Base-by-base conservation (phyloP, 2,888 invertebrate genomes). In the Chelonus formosanus region DNA sequence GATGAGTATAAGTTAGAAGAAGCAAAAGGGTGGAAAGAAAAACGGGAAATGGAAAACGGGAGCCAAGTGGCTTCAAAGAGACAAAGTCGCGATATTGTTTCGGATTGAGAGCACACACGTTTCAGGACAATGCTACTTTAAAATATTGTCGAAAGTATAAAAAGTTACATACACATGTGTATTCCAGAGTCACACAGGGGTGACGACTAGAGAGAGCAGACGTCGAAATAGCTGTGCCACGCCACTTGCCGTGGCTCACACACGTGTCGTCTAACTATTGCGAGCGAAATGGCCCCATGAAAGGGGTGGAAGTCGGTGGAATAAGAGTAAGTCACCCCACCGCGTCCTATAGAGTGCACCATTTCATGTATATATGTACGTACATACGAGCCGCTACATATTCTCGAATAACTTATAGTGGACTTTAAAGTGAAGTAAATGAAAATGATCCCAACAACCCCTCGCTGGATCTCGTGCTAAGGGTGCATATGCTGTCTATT, bases 111-210 rank as follows among this genome's bases (percentile, higher is more conserved):
- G 70, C 71, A 73, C 76, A 75, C 72, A 73, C 73, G 70, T 70
- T 68, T 63, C 62, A 53, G 77, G 77, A 80, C 80, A 77, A 77
- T 75, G 78, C 78, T 79, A 80, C 80, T 82, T 82, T 81, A 82
- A 82, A 82, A 81, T 82, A 80, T 80, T 75, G 79, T 78, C 78
- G 73, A 77, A 76, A 79, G 77, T 78, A 76, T 77, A 78, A 79
- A 78, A 75, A 76, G 76, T 72, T 73, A 74, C 65, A 67, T 69
- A 70, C 67, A 63, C 55, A 55, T 40, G 20, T 45, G 36, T 61
- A 60, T 59, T 59, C 47, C 57, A 31, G 36, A 45, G 54, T 40
- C 47, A 45, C 63, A 40, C 54, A 36, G 55, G 53, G 58, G 66
- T 58, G 59, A 59, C 64, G 55, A 43, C 45, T 4, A 58, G 57